These are phyloP conservation scores for Chorisops tibialis DNA, from an alignment of 2,888 invertebrate genomes.

Conservation along the genomic window DNA sequence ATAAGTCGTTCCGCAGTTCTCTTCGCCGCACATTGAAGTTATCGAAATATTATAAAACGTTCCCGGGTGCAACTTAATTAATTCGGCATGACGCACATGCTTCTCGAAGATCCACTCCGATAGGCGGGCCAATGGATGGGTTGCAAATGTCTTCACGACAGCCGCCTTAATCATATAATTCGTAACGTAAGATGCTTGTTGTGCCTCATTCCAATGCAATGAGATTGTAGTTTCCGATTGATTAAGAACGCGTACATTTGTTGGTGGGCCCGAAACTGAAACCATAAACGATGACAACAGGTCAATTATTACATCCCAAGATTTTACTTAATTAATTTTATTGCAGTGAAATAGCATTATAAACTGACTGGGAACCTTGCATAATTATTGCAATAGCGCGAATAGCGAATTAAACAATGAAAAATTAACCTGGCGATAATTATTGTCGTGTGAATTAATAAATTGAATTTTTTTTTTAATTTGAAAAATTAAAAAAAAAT, in stretches of 20 bases:
- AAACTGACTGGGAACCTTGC: too few species aligned
- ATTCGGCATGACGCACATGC: constrained; percentile 57
- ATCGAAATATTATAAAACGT: constrained; percentile 73
- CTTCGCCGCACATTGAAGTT: constrained; percentile 61
- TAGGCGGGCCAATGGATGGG: constrained; percentile 53
- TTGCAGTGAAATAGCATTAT: too few species aligned
- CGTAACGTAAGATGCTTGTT: constrained; percentile 55
- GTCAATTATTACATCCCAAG: neutral
- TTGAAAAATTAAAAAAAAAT: too few species aligned
- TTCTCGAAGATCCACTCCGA: constrained; percentile 61
- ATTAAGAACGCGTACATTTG: constrained; percentile 55
- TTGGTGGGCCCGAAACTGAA: constrained; percentile 67
- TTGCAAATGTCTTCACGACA: constrained; percentile 59
- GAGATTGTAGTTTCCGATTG: constrained; percentile 63
- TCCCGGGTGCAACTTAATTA: constrained; percentile 68
- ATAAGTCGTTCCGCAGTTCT: constrained; percentile 59
- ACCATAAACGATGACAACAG: neutral
- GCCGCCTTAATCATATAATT: constrained; percentile 58
- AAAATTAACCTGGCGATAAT: too few species aligned
- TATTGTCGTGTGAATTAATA: too few species aligned
- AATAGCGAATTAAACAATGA: too few species aligned
- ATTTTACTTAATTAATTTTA: too few species aligned
- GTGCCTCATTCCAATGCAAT: constrained; percentile 59
- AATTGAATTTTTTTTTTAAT: too few species aligned
- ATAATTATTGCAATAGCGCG: neutral